Base-by-base conservation (phyloP, 2,113 vertebrate genomes). In the Pachypanchax playfairii region DNA sequence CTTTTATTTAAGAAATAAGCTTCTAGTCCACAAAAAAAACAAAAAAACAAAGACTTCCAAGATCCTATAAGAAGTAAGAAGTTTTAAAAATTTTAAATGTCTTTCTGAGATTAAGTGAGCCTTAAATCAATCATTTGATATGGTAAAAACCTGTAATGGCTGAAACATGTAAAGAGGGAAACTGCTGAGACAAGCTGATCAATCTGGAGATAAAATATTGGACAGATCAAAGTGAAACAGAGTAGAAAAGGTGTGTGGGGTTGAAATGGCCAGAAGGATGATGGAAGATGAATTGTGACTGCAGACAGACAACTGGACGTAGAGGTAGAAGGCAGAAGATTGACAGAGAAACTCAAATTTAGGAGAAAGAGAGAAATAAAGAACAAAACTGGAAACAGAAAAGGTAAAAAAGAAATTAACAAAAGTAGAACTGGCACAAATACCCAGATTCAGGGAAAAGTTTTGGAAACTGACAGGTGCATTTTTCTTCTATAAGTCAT, bases 131-230 rank as follows among this genome's bases (percentile, higher is more conserved):
- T 20, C 9, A 57, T 52, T 11, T 6, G 11, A 25, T 58, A 20
- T 46, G 63, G 29, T 54, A 51, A 60, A 64, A 36, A 48, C 73
- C 51, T 50, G 50, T 31, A 70, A 84, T 73, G 75, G 52, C 62
- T 79, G 76, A 77, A 71, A 73, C 58, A 77, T 73, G 74, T 58
- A 65, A 76, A 73, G 82, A 59, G 62, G 64, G 21, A 24, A 44
- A 58, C 51, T 65, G 64, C 46, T 3, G 29, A 43, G 65, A 76
- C 68, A 78, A 22, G 42, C 26, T 39, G 63, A 80, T 28, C 44
- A 60, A 36, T 62, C 38, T 79, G 71, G 43, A 78, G 35, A 51
- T 42, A 65, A 52, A 64, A 42, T 57, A 46, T 35, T 28, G 60
- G 49, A 76, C 17, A 49, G 69, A 64, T 53, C 25, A 68, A 31